phyloP scores from a whole-genome alignment of 2,888 invertebrate species.

The Diabrotica balteata region DNA sequence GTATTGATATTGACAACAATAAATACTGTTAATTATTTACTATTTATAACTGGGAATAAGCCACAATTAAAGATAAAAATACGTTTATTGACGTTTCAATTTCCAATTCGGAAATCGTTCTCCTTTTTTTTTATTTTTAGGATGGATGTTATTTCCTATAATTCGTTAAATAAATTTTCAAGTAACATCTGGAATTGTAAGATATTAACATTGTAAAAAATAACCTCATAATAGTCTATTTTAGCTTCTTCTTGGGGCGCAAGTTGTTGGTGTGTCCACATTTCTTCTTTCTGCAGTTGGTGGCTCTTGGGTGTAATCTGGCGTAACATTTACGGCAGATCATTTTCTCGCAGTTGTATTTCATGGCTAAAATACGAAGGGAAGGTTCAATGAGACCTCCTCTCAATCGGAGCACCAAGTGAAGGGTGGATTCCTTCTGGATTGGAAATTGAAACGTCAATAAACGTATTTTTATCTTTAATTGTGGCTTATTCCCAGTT shows the following conservation, averaged over 20 bases:
- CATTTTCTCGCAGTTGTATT: slow-evolving; percentile 99
- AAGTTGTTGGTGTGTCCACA: slow-evolving; percentile 99
- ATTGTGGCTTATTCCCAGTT: too few species aligned
- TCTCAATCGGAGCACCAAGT: slow-evolving; percentile 91
- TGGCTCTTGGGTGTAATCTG: slow-evolving; percentile 97
- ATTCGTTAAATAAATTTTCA: slow-evolving; percentile 2
- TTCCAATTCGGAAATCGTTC: too few species aligned
- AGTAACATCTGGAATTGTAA: slow-evolving; percentile 17
- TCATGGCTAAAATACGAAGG: slow-evolving; percentile 94
- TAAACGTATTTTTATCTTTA: too few species aligned
- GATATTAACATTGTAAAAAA: slow-evolving; percentile 17
- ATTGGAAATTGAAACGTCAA: too few species aligned
- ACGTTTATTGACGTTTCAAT: too few species aligned
- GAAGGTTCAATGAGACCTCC: slow-evolving; percentile 99
- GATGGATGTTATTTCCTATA: slow-evolving; percentile 10
- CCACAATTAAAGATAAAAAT: too few species aligned
- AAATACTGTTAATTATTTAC: too few species aligned
- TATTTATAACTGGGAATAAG: too few species aligned
- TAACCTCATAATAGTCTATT: slow-evolving; percentile 66
- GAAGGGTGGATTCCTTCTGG: slow-evolving; percentile 94
- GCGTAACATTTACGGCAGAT: slow-evolving; percentile 99
- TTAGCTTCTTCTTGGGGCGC: slow-evolving; percentile 99
- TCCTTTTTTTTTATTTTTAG: too few species aligned
- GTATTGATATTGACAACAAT: too few species aligned
- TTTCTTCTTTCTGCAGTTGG: slow-evolving; percentile 99